A percentile compares a stretch with the other conserved stretches of the same genome.
Conservation (phyloP, 2,797 vertebrate species). For the Pangasius krempfi region DNA sequence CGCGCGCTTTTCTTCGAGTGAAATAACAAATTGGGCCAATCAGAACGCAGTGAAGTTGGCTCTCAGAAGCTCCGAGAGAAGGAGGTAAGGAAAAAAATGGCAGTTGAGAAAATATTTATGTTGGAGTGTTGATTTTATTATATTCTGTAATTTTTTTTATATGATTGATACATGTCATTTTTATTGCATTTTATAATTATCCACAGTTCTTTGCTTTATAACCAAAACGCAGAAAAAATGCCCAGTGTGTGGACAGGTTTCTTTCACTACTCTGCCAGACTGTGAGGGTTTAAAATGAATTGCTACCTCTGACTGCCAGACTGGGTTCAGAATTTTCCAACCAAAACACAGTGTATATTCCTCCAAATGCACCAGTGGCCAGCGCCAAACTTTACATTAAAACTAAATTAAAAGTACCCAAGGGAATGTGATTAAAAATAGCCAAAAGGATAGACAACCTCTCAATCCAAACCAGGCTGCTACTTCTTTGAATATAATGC, state of each 20-base stretch:
- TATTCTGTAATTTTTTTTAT: neutral
- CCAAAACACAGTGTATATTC: neutral
- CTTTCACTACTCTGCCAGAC: neutral
- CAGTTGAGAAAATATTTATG: conserved; percentile 6
- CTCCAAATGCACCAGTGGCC: neutral
- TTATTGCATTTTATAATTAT: neutral
- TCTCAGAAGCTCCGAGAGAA: conserved; percentile 1
- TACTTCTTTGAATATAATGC: neutral
- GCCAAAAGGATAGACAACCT: neutral
- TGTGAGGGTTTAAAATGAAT: conserved; percentile 1
- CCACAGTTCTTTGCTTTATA: neutral
- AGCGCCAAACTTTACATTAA: conserved; percentile 8
- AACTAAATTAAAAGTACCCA: neutral
- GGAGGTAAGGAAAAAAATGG: neutral
- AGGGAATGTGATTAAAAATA: neutral
- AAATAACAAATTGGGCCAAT: conserved; percentile 91
- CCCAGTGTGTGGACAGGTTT: neutral
- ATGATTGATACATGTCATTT: neutral
- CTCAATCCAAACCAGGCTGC: neutral
- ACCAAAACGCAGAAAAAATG: neutral
- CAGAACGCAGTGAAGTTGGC: conserved; percentile 61
- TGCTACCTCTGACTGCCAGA: neutral
- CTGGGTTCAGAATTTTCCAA: neutral
- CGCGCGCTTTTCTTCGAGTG: conserved; percentile 77
- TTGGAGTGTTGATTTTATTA: conserved; percentile 6